A percentile compares a stretch with the other conserved stretches of the same genome.
Evolutionary conservation across 1,140 invertebrate genomes (phyloP).

Genomic region (Paraescarpia echinospica): DNA sequence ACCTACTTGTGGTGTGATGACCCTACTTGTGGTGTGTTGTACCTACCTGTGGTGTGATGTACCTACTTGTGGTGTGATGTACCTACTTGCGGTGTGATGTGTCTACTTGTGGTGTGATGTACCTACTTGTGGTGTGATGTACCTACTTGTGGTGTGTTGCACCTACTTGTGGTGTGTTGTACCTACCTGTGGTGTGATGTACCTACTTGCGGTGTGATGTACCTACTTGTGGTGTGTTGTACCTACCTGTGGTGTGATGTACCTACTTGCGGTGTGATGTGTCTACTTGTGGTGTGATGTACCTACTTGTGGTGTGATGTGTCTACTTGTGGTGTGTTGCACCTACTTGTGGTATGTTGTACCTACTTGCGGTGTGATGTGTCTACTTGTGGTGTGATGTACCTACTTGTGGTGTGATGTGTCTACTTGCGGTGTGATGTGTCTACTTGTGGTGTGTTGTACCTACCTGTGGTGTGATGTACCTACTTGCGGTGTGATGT

Average conservation of each 20-base stretch:
- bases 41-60: not conserved
- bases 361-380: not conserved
- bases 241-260: not conserved
- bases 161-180: not conserved
- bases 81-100: not conserved
- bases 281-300: not conserved
- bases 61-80: not conserved
- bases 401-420: not conserved
- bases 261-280: not conserved
- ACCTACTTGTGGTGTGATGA: not conserved
- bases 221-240: not conserved
- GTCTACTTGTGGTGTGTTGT: not conserved
- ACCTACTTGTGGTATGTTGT: not conserved
- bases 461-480: not conserved
- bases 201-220: not conserved
- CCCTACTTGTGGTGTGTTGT: not conserved
- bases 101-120: not conserved
- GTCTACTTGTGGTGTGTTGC: not conserved
- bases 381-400: not conserved
- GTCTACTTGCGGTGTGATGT: not conserved
- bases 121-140: not conserved
- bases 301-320: not conserved
- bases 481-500: not conserved
- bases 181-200: not conserved
- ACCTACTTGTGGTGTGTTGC: not conserved